Percentiles rank a stretch among this genome's conserved stretches.
These are phyloP conservation scores for Unio delphinus DNA, from an alignment of 2,888 invertebrate species.

Conservation along the genomic window DNA sequence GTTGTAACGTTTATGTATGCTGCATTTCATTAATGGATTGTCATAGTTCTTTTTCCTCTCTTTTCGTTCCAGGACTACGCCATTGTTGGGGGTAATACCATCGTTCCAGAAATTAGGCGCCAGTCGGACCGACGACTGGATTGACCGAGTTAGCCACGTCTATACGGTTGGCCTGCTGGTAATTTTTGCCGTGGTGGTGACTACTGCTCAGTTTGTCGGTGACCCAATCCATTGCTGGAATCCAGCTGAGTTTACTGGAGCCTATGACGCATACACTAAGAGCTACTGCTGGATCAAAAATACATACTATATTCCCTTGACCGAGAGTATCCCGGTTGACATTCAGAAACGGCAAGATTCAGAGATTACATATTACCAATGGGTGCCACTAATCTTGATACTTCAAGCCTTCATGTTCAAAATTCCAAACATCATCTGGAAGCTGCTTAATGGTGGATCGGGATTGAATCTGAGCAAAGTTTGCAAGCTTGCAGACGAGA, in stretches of 20 bases:
- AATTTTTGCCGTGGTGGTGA: conserved; percentile 62
- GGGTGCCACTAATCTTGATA: conserved; percentile 61
- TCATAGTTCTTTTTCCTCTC: too few species aligned
- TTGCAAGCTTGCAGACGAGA: conserved; percentile 55
- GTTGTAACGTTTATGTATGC: too few species aligned
- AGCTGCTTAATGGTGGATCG: conserved; percentile 56
- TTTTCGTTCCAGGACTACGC: conserved; percentile 31
- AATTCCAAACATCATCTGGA: conserved; percentile 61
- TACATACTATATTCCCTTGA: conserved; percentile 64
- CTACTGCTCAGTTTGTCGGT: conserved; percentile 61
- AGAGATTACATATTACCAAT: conserved; percentile 64
- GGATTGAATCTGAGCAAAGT: conserved; percentile 60
- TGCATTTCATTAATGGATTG: too few species aligned
- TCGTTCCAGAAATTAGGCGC: conserved; percentile 59
- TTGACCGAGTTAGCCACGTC: conserved; percentile 62
- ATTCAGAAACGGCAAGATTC: conserved; percentile 53
- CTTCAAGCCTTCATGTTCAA: conserved; percentile 64
- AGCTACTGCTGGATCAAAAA: conserved; percentile 66
- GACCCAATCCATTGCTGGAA: conserved; percentile 66
- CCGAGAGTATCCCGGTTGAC: conserved; percentile 58
- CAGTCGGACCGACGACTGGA: conserved; percentile 62
- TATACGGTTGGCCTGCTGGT: conserved; percentile 60
- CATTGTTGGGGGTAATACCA: conserved; percentile 53
- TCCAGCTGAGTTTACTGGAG: conserved; percentile 57
- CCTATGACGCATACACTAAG: conserved; percentile 62